Evolutionary conservation across 2,113 vertebrate genomes (phyloP).

Genomic region (Platysteira castanea): DNA sequence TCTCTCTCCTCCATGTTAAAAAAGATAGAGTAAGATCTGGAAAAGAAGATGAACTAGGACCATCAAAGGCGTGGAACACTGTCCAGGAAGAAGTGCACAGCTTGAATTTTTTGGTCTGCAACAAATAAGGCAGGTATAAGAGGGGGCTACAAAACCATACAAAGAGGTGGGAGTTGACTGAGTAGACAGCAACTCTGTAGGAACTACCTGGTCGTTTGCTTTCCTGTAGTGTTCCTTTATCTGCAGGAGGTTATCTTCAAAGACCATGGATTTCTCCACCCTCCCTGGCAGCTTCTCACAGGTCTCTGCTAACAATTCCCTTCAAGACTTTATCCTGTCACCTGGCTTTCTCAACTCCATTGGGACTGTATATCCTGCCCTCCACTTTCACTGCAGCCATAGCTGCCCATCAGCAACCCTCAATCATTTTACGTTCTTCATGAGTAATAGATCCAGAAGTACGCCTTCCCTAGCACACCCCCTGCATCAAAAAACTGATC

Average conservation of each 20-base stretch:
- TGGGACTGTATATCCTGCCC: fast-evolving
- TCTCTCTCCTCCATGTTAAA: not conserved
- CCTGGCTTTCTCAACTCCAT: not conserved
- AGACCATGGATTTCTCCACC: not conserved
- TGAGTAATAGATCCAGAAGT: not conserved
- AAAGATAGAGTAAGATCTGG: fast-evolving
- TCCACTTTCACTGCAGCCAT: not conserved
- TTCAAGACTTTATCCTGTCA: not conserved
- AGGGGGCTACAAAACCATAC: not conserved
- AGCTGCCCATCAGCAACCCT: not conserved
- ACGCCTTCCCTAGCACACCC: not conserved
- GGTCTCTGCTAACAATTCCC: not conserved
- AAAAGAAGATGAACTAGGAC: not conserved
- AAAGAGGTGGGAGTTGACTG: not conserved
- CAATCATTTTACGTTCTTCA: not conserved
- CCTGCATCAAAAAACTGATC: not conserved
- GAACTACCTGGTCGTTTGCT: fast-evolving
- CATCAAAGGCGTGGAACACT: not conserved
- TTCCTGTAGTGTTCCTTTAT: not conserved
- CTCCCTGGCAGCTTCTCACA: not conserved
- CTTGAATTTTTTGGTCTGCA: not conserved
- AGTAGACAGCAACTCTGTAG: not conserved
- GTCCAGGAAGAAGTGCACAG: not conserved
- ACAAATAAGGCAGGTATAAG: not conserved
- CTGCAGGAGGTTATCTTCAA: not conserved